Evolutionary conservation across 2,797 vertebrate species (phyloP).

Genomic region (Phylloscopus collybita): DNA sequence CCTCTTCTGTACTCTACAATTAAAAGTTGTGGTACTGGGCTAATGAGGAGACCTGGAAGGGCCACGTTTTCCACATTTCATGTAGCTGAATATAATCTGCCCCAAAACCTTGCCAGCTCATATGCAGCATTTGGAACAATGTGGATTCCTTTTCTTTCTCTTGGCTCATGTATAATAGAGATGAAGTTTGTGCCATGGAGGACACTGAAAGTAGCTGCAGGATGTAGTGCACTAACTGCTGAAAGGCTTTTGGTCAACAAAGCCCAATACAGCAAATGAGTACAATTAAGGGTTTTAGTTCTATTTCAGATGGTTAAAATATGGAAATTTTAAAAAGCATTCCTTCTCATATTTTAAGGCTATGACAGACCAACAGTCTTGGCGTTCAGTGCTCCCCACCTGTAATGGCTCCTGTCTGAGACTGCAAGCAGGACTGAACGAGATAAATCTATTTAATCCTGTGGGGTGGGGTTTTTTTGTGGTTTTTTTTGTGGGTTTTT

Average conservation of each 20-base stretch:
- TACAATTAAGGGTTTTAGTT: neutral
- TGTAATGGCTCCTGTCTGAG: neutral
- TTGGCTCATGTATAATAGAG: neutral
- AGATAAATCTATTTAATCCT: neutral
- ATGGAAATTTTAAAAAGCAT: neutral
- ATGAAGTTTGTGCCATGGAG: neutral
- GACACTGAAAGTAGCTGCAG: neutral
- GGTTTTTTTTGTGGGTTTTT: too few relatives aligned
- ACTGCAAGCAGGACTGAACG: neutral
- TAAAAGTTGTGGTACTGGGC: neutral
- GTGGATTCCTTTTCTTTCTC: neutral
- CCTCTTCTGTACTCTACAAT: neutral
- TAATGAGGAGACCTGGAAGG: neutral
- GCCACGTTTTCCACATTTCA: neutral
- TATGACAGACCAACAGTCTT: neutral
- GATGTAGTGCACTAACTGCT: neutral
- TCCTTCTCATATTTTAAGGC: neutral
- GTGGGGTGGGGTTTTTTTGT: neutral
- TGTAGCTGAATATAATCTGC: neutral
- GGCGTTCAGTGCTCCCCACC: neutral
- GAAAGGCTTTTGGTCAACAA: neutral
- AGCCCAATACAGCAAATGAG: neutral
- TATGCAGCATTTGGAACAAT: neutral
- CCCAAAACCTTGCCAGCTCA: neutral
- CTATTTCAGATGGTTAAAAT: neutral